Evolutionary conservation across 1,140 invertebrate genomes (phyloP), one percentile per base, ranked within the genome.

Genomic region (Drosophila pandora): DNA sequence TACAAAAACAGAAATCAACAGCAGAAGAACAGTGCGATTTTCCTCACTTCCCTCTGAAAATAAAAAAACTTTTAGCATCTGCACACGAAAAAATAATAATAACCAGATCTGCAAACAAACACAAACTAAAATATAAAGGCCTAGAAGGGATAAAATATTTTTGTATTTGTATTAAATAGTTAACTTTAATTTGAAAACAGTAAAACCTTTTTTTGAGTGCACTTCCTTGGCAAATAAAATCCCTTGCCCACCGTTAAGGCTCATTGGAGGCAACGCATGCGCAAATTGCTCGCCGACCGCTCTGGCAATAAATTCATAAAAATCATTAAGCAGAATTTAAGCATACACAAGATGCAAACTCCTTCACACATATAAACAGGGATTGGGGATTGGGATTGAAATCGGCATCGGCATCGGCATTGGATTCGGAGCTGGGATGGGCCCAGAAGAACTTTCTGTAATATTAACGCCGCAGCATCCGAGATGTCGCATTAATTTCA

Each of bases 291-390:
- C 63, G 81, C 65, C 77, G 81, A 63, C 82, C 87, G 81, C 82
- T 67, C 68, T 52, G 74, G 82, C 82, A 85, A 87, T 85, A 85
- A 85, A 87, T 85, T 87, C 82, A 87, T 85, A 85, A 85, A 84
- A 85, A 87, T 85, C 82, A 85, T 85, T 82, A 85, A 82, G 82
- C 78, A 62, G 68, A 81, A 78, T 78, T 85, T 77, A 62, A 61
- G 75, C 68, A 79, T 71, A 45, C 62, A 65, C 74, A 49, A 74
- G 61, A 75, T 58, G 61, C 69, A 48, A 77, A 68, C 69, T 58
- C 69, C 62, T 75, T 62, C 32, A 47, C 71, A 64, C 78, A 81
- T 65, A 47, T 61, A 57, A 58, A 60, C 50, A 49, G 32, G 54
- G 55, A 52, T 47, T 41, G 32, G 41, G 62, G 41, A 45, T 21